Evolutionary conservation across 2,888 invertebrate genomes (phyloP), one percentile per base, ranked within the genome.

Genomic region (Bugula neritina): DNA sequence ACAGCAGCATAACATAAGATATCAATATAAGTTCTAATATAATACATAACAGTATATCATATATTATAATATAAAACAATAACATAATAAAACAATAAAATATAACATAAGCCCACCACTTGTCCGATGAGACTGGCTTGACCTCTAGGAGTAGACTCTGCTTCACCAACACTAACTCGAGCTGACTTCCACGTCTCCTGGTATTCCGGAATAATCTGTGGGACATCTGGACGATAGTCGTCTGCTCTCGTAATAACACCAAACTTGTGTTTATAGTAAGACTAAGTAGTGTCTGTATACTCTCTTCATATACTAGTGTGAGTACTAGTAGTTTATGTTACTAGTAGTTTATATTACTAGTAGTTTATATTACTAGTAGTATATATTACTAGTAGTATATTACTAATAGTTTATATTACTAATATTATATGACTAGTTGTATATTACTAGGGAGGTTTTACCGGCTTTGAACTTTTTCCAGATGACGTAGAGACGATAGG

Each of bases 401-500:
- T n/a, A n/a, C n/a, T n/a, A n/a, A n/a, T n/a, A n/a, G n/a, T n/a
- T n/a, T n/a, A n/a, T n/a, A n/a, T n/a, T n/a, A n/a, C n/a, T n/a
- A n/a, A n/a, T n/a, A n/a, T n/a, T n/a, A n/a, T n/a, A n/a, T n/a
- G n/a, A n/a, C n/a, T n/a, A n/a, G n/a, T n/a, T n/a, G n/a, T n/a
- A n/a, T n/a, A n/a, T n/a, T n/a, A n/a, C n/a, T n/a, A n/a, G n/a
- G n/a, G n/a, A n/a, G n/a, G n/a, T n/a, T 69, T 58, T 55, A 54
- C 29, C 54, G 43, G 35, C 29, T 31, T 58, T 29, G 35, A 72
- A 57, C 57, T 74, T 73, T 5, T 69, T 2, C 58, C 63, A 71
- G 25, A 83, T 76, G 21, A 81, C 80, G 23, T 79, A 91, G 0
- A 94, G 86, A 5, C 93, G 86, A 81, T 94, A 94, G 71, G 93